Evolutionary conservation across 1,140 invertebrate species (phyloP), one percentile per base, ranked within the genome.

Genomic region (Parapsyche elsis): DNA sequence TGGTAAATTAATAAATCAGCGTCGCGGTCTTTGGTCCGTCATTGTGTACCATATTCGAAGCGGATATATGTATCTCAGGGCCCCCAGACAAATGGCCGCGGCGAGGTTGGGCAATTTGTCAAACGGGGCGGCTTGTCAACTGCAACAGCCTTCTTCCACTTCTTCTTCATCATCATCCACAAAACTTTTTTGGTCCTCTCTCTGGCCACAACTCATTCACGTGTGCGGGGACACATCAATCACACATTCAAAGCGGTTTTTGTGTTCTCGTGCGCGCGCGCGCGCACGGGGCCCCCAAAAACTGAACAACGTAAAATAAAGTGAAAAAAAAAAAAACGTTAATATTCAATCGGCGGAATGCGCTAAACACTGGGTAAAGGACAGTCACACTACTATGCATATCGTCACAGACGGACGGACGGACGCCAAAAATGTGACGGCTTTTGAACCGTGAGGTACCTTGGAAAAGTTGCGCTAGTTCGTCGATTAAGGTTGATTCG

Each of bases 1-100:
- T 75, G 71, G 71, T 75, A 75, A 75, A 75, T 75, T 46, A 75
- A 75, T 75, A 75, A 75, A 75, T 75, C 71, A 75, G 71, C n/a
- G 71, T 75, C 71, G 1, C 45, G n/a, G 38, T 75, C 71, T 24
- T 49, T 14, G 46, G 10, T 16, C 21, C 21, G 14, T 75, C 71
- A 19, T 75, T 75, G 45, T 75, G 71, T 57, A 23, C 45, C 71
- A 53, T 75, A 75, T 49, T 75, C 38, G 71, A 75, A 75, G 71
- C 71, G 71, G 71, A 75, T 75, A 38, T 75, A 73, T 26, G 71
- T 73, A 44, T 46, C 45, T 19, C 49, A 2, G 49, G 12, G 49
- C 7, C 71, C n/a, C n/a, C 71, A 75, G 44, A 75, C 71, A 75
- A 75, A 75, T 75, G 71, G 24, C 45, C 45, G 44, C 38, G 9